Evolutionary conservation across 2,888 invertebrate genomes (phyloP).

Genomic region (Drosophila birchii): DNA sequence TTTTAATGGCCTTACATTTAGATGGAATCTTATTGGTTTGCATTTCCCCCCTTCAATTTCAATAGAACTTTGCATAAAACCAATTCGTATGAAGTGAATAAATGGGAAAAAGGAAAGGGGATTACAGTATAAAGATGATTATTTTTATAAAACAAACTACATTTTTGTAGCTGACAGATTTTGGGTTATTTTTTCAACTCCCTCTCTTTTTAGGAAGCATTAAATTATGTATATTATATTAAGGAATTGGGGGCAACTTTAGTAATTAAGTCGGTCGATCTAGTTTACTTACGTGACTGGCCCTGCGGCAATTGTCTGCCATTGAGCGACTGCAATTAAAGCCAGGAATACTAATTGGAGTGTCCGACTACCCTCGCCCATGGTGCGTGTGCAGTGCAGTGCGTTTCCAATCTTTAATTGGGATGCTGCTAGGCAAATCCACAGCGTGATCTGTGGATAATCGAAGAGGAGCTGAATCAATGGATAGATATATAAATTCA

Average conservation of each 20-base stretch:
- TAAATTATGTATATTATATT: neutral
- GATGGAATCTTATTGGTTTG: neutral
- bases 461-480: constrained; percentile 38
- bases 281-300: constrained; percentile 77
- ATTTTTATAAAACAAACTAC: neutral
- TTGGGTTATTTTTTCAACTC: neutral
- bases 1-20: constrained; percentile 1
- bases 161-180: neutral
- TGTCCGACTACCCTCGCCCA: constrained; percentile 64
- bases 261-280: neutral
- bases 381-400: constrained; percentile 45
- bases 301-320: constrained; percentile 65
- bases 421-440: constrained; percentile 33
- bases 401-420: constrained; percentile 55
- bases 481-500: constrained; percentile 8
- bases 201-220: neutral
- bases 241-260: neutral
- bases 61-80: neutral
- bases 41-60: neutral
- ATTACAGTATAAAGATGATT: neutral
- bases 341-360: constrained; percentile 76
- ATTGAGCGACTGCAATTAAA: constrained; percentile 76
- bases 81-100: neutral
- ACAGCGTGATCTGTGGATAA: constrained; percentile 49
- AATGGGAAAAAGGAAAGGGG: neutral